Percentiles rank a stretch among this genome's conserved stretches.
Evolutionary conservation across 2,888 invertebrate genomes (phyloP).

Genomic region (Tenthredo amoena): DNA sequence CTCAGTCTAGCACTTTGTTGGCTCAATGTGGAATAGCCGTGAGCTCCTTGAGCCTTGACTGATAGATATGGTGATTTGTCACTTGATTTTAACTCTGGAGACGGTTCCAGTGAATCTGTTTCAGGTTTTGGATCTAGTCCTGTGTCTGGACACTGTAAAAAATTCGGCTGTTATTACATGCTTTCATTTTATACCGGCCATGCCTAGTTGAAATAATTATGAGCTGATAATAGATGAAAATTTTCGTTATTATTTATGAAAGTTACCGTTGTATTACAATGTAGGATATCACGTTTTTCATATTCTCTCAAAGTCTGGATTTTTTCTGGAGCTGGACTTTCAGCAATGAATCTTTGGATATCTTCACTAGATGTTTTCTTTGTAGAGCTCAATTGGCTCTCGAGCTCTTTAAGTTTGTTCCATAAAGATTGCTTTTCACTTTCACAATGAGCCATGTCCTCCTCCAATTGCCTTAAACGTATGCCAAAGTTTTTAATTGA

Average conservation of each 20-base stretch:
- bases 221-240: neutral
- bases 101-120: constrained; percentile 38
- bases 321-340: constrained; percentile 34
- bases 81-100: constrained; percentile 57
- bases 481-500: neutral
- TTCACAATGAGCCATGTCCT: constrained; percentile 17
- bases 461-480: constrained; percentile 25
- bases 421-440: constrained; percentile 28
- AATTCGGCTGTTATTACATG: neutral
- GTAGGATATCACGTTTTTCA: neutral
- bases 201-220: neutral
- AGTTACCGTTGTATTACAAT: neutral
- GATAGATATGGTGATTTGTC: constrained; percentile 63
- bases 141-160: neutral
- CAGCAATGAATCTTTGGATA: constrained; percentile 16
- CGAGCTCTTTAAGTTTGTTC: constrained; percentile 6
- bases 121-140: neutral
- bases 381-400: neutral
- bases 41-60: constrained; percentile 58
- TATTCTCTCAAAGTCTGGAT: neutral
- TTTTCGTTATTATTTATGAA: constrained; percentile 12
- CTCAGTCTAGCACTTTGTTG: neutral
- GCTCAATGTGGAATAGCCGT: neutral
- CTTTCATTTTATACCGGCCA: neutral
- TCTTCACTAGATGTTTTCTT: neutral